A percentile compares a stretch with the other conserved stretches of the same genome.
phyloP scores from a whole-genome alignment of 2,113 vertebrate genomes.

The Egretta garzetta region DNA sequence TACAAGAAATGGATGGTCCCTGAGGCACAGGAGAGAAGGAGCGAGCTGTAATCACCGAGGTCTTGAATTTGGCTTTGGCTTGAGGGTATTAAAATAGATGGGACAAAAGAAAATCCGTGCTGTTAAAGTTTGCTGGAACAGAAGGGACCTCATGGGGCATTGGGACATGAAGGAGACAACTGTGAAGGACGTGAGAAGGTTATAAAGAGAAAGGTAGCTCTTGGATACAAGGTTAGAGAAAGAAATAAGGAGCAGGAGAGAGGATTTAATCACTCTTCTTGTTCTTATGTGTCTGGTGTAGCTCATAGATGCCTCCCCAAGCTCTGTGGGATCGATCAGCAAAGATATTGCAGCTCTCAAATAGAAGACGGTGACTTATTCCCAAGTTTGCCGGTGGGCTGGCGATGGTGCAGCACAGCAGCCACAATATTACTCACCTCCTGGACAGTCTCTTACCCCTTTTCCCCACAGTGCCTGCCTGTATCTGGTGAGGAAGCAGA shows the following conservation, averaged over 20 bases:
- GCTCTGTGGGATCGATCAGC: not conserved
- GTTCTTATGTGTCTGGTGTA: fast-evolving
- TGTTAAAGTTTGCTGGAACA: not conserved
- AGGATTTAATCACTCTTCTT: not conserved
- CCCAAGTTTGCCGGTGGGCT: not conserved
- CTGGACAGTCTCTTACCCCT: not conserved
- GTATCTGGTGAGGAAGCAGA: not conserved
- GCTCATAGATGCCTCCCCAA: not conserved
- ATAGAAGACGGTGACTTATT: not conserved
- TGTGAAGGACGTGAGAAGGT: not conserved
- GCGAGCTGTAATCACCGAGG: fast-evolving
- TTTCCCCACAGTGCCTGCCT: not conserved
- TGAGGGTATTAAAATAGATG: not conserved
- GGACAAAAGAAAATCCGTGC: not conserved
- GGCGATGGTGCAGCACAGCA: not conserved
- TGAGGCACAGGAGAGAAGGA: not conserved
- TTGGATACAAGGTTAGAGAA: not conserved
- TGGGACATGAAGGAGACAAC: not conserved
- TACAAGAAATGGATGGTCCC: not conserved
- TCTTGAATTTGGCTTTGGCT: not conserved
- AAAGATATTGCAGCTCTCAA: not conserved
- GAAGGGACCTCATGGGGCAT: not conserved
- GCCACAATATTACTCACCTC: not conserved
- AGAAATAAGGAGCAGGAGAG: not conserved
- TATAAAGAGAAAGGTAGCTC: not conserved